Percentiles rank a stretch among this genome's conserved stretches.
phyloP scores from a whole-genome alignment of 2,888 invertebrate genomes.

The Dryobotodes eremita region DNA sequence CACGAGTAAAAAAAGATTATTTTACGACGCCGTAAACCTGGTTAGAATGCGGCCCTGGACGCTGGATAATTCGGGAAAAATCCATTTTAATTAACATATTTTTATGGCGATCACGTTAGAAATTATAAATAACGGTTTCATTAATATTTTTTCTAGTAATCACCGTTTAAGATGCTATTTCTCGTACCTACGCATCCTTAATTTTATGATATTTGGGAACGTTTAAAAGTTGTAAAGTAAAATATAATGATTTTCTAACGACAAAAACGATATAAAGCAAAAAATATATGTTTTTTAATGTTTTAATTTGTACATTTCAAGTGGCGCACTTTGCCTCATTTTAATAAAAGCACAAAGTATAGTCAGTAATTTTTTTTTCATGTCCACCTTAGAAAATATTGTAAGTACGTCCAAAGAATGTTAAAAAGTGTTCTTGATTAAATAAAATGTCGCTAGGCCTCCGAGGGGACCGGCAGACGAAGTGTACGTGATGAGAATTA shows the following conservation, averaged over 20 bases:
- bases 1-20: constrained; percentile 75
- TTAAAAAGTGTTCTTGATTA: constrained; percentile 89
- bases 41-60: constrained; percentile 78
- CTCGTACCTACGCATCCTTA: constrained; percentile 10
- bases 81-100: constrained; percentile 85
- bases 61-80: constrained; percentile 82
- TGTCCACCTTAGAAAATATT: constrained; percentile 79
- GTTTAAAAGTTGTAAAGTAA: constrained; percentile 34
- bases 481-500: constrained; percentile 84
- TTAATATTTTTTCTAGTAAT: constrained; percentile 64
- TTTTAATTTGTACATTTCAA: constrained; percentile 54
- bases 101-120: constrained; percentile 73
- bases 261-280: constrained; percentile 21
- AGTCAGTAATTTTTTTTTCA: constrained; percentile 68
- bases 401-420: constrained; percentile 82
- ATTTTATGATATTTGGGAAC: constrained; percentile 41
- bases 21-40: constrained; percentile 82
- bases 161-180: constrained; percentile 49
- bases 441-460: constrained; percentile 86
- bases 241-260: constrained; percentile 33
- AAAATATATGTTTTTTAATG: constrained; percentile 29
- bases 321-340: constrained; percentile 34
- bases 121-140: constrained; percentile 74
- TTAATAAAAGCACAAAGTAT: constrained; percentile 74
- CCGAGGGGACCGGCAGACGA: constrained; percentile 72